phyloP scores from a whole-genome alignment of 1,140 invertebrate species.

The Rhagoletis zephyria region DNA sequence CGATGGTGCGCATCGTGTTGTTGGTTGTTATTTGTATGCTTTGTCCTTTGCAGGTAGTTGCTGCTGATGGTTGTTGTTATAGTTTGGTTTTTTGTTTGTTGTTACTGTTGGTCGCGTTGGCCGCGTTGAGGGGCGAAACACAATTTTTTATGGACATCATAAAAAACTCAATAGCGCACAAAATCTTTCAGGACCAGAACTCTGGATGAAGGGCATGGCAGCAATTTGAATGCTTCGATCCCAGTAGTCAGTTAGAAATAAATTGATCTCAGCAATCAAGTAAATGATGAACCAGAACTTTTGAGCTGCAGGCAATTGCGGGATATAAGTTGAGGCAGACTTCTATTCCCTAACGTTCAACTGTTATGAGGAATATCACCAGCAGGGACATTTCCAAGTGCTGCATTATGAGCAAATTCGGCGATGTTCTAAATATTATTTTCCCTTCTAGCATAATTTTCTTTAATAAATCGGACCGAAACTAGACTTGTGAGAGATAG shows the following conservation, averaged over 20 bases:
- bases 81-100: too few species aligned
- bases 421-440: too few species aligned
- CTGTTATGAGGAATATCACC: too few species aligned
- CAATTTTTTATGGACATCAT: conserved; percentile 26
- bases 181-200: neutral
- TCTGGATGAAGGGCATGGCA: neutral
- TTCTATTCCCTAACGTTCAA: too few species aligned
- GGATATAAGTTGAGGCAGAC: too few species aligned
- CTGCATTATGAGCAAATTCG: too few species aligned
- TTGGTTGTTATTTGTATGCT: neutral
- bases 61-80: neutral
- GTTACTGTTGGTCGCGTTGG: too few species aligned
- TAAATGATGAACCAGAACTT: neutral
- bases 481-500: too few species aligned
- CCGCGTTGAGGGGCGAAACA: neutral
- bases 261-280: neutral
- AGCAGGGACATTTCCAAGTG: too few species aligned
- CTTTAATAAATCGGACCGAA: too few species aligned
- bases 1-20: neutral
- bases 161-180: neutral
- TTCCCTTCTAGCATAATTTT: too few species aligned
- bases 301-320: neutral
- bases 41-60: neutral
- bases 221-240: neutral
- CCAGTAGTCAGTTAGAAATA: neutral